These are phyloP conservation scores for Laterallus jamaicensis DNA, from an alignment of 2,113 vertebrate genomes.

Conservation along the genomic window DNA sequence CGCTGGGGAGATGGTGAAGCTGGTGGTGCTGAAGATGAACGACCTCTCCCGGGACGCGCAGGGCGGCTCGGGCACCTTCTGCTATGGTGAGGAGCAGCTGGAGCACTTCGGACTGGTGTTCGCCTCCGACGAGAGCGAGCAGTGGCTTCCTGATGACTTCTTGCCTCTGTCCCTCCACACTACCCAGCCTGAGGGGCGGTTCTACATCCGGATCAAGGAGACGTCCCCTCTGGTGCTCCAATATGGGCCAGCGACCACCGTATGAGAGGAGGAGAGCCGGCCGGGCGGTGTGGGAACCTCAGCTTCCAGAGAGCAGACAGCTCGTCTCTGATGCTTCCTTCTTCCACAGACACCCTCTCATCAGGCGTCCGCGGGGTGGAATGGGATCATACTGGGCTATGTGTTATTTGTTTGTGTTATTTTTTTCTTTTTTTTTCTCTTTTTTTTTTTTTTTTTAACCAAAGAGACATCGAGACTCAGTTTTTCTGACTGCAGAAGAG, in stretches of 20 bases:
- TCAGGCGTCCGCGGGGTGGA: slow-evolving; percentile 1
- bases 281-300: not conserved
- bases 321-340: slow-evolving; percentile 73
- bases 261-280: slow-evolving; percentile 70
- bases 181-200: slow-evolving; percentile 80
- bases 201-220: slow-evolving; percentile 87
- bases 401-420: slow-evolving; percentile 58
- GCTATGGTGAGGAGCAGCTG: slow-evolving; percentile 82
- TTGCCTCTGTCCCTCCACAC: slow-evolving; percentile 84
- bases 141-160: slow-evolving; percentile 87
- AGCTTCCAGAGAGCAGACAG: slow-evolving; percentile 39
- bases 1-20: slow-evolving; percentile 82
- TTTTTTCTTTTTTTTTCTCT: not conserved
- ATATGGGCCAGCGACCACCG: slow-evolving; percentile 83
- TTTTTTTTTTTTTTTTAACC: slow-evolving; percentile 65
- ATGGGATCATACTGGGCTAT: slow-evolving; percentile 53
- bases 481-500: slow-evolving; percentile 53
- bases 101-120: slow-evolving; percentile 88
- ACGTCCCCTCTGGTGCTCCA: slow-evolving; percentile 84
- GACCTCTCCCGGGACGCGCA: slow-evolving; percentile 68
- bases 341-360: slow-evolving; percentile 62
- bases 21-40: slow-evolving; percentile 91
- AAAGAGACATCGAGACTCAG: slow-evolving; percentile 62
- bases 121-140: slow-evolving; percentile 76
- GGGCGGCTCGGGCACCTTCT: slow-evolving; percentile 57